Evolutionary conservation across 2,113 vertebrate genomes (phyloP).

Genomic region (Coturnix japonica): DNA sequence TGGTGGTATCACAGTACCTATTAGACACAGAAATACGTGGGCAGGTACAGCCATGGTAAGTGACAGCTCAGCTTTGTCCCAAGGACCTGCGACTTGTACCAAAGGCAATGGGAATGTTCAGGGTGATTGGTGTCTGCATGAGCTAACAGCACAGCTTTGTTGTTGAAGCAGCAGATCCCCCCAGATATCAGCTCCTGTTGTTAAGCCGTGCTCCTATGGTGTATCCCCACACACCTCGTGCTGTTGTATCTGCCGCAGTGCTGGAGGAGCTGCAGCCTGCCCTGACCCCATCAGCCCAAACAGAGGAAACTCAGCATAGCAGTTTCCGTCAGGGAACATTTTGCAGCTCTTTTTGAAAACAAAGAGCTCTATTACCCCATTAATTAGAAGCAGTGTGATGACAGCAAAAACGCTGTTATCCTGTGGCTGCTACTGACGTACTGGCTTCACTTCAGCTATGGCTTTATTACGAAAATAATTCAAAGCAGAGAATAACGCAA

Average conservation of each 20-base stretch:
- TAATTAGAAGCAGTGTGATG: background rate
- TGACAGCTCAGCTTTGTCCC: background rate
- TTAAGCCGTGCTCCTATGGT: background rate
- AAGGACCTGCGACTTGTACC: background rate
- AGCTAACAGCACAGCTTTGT: background rate
- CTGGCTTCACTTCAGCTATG: background rate
- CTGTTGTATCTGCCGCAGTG: background rate
- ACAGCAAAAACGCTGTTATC: background rate
- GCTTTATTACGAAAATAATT: background rate
- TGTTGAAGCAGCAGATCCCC: background rate
- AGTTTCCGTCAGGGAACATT: background rate
- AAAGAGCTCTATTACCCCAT: background rate
- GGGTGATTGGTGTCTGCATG: background rate
- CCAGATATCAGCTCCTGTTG: background rate
- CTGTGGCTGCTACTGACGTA: background rate
- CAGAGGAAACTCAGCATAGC: background rate
- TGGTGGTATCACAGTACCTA: background rate
- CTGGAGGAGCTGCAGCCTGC: background rate
- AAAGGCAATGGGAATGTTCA: background rate
- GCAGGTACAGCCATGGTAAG: background rate
- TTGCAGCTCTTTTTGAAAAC: constrained; percentile 8
- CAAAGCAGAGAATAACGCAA: background rate
- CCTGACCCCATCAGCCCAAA: background rate
- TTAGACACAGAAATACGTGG: background rate
- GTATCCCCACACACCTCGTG: background rate